Base-by-base conservation (phyloP, 2,888 invertebrate species). In the Adineta ricciae region DNA sequence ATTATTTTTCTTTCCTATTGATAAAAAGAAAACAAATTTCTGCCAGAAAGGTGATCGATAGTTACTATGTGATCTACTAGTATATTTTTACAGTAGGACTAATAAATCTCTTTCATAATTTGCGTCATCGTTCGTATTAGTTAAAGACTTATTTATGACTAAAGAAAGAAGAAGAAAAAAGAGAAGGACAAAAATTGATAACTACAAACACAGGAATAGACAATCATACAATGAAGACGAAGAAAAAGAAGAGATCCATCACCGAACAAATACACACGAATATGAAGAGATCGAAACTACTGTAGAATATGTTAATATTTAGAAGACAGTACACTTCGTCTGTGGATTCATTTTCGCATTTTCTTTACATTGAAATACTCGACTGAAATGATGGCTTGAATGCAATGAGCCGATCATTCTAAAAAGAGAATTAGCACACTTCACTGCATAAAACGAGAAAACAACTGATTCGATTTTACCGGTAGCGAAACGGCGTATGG, bases 401-500 rank as follows among this genome's bases (percentile, higher is more conserved):
- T 73, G 73, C 11, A 73, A 41, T n/a, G 73, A 73, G n/a, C 73
- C 73, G 38, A 73, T 73, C 73, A 73, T 73, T 24, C 73, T 73
- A 73, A 41, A 64, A 24, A 27, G 24, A 46, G n/a, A n/a, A n/a
- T n/a, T n/a, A n/a, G n/a, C n/a, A n/a, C n/a, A n/a, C n/a, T n/a
- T n/a, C n/a, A n/a, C n/a, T n/a, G n/a, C n/a, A n/a, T n/a, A n/a
- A n/a, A n/a, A 46, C 11, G 46, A 46, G 11, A 8, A 46, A 46
- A 46, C 11, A 46, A 8, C 11, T 46, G 8, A 46, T 46, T 46
- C 11, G 5, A 11, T 8, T 8, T 4, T 73, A 38, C 73, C 73
- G 11, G 14, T 73, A 73, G 24, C 73, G 73, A 73, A 73, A 73
- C n/a, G 73, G 73, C 24, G 73, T 73, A 73, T 73, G 73, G 38